phyloP scores from a whole-genome alignment of 92 coral and sea anemone genomes.

The Epizoanthus scotinus region DNA sequence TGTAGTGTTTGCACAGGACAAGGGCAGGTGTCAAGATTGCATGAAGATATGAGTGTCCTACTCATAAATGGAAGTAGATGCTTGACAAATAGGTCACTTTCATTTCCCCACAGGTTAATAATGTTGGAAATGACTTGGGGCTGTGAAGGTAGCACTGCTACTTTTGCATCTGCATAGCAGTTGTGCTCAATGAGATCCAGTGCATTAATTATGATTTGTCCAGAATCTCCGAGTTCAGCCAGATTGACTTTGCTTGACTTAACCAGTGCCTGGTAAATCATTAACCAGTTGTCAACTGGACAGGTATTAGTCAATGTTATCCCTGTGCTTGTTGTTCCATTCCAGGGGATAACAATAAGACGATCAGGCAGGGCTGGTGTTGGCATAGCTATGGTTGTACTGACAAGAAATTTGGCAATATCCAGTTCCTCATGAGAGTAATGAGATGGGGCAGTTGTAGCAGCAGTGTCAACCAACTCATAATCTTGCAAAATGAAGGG shows the following conservation, averaged over 20 bases:
- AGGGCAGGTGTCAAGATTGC: constrained; percentile 6
- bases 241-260: constrained; percentile 35
- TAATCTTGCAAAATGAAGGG: constrained; percentile 54
- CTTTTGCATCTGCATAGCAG: constrained; percentile 41
- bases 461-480: too few species aligned
- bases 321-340: too few species aligned
- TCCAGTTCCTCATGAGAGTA: constrained; percentile 35
- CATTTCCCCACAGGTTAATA: neutral
- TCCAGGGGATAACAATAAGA: too few species aligned
- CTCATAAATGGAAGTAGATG: constrained; percentile 4
- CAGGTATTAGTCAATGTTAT: too few species aligned
- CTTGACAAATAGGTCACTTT: neutral
- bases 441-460: too few species aligned
- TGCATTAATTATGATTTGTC: constrained; percentile 25
- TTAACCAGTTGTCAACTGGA: too few species aligned
- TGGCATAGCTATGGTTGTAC: constrained; percentile 2
- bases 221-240: constrained; percentile 39
- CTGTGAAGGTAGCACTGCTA: constrained; percentile 23
- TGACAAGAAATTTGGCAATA: constrained; percentile 22
- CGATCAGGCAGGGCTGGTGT: constrained; percentile 54
- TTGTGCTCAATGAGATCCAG: constrained; percentile 33
- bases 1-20: constrained; percentile 7
- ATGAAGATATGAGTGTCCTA: constrained; percentile 1
- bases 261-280: constrained; percentile 52
- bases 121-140: neutral